Base-by-base conservation (phyloP, 2,888 invertebrate genomes). In the Carpatolechia fugitivella region DNA sequence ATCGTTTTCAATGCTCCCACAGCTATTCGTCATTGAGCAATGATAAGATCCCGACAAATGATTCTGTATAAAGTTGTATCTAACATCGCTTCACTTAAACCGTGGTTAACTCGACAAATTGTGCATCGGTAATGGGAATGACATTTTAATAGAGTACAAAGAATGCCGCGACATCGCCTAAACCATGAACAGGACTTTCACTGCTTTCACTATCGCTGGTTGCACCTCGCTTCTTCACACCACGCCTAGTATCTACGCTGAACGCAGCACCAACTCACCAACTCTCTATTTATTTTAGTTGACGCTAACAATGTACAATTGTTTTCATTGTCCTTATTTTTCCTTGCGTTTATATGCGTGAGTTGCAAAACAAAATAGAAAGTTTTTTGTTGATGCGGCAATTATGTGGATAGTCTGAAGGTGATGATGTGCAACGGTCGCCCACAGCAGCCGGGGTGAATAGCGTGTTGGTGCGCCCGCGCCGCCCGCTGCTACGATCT, bases 201-300 rank as follows among this genome's bases (percentile, higher is more conserved):
- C 89, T 85, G 83, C 86, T 89, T 89, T 89, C 89, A 83, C 88
- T 82, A 72, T 77, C 76, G 65, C 72, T 72, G 73, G 70, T 71
- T 76, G 76, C 76, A 76, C 61, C 69, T 78, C 71, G 75, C 75
- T 70, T 77, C 78, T 78, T 68, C 66, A 72, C 65, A 74, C 70
- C 74, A 70, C 72, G 64, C 70, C 72, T 69, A 73, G 72, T 69
- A 72, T 64, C 65, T 67, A 64, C 70, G 63, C 66, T 54, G 61
- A 68, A 67, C 68, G 67, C 65, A 68, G 62, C 65, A 61, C 60
- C 69, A 71, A 76, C 88, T 88, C 87, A 61, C 60, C 69, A 71
- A n/a, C n/a, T n/a, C n/a, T 76, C 88, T 89, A 87, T 89, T 87
- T 88, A 85, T 82, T 83, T 83, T 82, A 80, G 80, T 78, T 79